Evolutionary conservation across 2,888 invertebrate species (phyloP), one percentile per base, ranked within the genome.

Genomic region (Diachrysia chrysitis): DNA sequence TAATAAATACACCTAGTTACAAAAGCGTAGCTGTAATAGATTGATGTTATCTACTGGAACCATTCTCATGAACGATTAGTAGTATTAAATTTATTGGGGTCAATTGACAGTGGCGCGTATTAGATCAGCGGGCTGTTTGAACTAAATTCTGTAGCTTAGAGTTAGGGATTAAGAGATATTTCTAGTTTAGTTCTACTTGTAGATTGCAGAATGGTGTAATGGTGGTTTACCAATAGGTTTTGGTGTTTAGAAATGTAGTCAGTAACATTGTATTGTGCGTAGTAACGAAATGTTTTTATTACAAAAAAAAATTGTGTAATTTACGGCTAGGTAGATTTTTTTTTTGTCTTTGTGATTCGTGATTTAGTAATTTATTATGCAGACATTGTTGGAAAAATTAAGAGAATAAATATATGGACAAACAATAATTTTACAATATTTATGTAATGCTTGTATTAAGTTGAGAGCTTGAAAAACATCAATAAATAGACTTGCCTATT

Each of bases 61-160:
- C 25, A 66, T 77, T 58, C 69, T 51, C 29, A 37, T 63, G 42
- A 77, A 63, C 72, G 70, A 81, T 79, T 79, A 78, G 76, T 32
- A 53, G 61, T 37, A 71, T 77, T 82, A 66, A 73, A 69, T 63
- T 71, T 72, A 79, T 79, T 77, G 71, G 56, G 79, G 82, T 71
- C 79, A 81, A 77, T 81, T 77, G 72, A 57, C 48, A 37, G 35
- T 16, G 64, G 62, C 23, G 53, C 21, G 23, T 46, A 53, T 42
- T 54, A 61, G 55, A 37, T 37, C 51, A 46, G 25, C n/a, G 42
- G 23, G 10, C 53, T 53, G 29, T 53, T 68, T 21, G 21, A 17
- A 25, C 16, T 2, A 0, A 35, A 19, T 21, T 59, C 46, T 59
- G 25, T 2, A 57, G 42, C 42, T 42, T n/a, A 19, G 19, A 19